phyloP scores from a whole-genome alignment of 2,113 vertebrate genomes.

The Ageneiosus marmoratus region DNA sequence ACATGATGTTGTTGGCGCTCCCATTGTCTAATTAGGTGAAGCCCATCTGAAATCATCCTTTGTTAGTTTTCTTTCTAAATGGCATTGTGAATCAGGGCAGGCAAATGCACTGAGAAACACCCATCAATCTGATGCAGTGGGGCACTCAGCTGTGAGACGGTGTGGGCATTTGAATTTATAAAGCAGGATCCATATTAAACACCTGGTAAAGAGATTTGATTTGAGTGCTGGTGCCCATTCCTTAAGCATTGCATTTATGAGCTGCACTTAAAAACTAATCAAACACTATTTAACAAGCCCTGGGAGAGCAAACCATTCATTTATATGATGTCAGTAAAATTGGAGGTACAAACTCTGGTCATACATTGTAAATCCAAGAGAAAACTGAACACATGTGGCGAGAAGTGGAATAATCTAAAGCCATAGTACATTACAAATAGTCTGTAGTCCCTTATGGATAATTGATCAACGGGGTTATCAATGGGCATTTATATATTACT shows the following conservation, averaged over 20 bases:
- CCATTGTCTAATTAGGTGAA: neutral
- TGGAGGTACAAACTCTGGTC: neutral
- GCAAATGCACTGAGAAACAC: constrained; percentile 21
- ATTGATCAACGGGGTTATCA: neutral
- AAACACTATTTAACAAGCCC: constrained; percentile 16
- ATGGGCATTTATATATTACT: neutral
- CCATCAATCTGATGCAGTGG: constrained; percentile 41
- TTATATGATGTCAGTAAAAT: constrained; percentile 12
- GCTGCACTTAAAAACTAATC: constrained; percentile 50
- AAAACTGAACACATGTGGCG: neutral
- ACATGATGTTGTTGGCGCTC: neutral
- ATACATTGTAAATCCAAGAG: neutral
- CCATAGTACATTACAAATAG: neutral
- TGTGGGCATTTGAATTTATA: constrained; percentile 56
- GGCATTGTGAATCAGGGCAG: constrained; percentile 1
- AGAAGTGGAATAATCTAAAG: neutral
- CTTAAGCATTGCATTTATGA: constrained; percentile 53
- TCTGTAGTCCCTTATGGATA: neutral
- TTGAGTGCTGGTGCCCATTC: constrained; percentile 41
- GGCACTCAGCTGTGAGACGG: constrained; percentile 41
- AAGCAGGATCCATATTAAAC: constrained; percentile 50
- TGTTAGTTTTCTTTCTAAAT: constrained; percentile 51
- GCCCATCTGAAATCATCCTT: constrained; percentile 26
- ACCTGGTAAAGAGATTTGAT: constrained; percentile 51
- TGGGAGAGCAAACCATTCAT: neutral